phyloP scores from a whole-genome alignment of 2,797 vertebrate genomes.

The Galagoides demidoff region DNA sequence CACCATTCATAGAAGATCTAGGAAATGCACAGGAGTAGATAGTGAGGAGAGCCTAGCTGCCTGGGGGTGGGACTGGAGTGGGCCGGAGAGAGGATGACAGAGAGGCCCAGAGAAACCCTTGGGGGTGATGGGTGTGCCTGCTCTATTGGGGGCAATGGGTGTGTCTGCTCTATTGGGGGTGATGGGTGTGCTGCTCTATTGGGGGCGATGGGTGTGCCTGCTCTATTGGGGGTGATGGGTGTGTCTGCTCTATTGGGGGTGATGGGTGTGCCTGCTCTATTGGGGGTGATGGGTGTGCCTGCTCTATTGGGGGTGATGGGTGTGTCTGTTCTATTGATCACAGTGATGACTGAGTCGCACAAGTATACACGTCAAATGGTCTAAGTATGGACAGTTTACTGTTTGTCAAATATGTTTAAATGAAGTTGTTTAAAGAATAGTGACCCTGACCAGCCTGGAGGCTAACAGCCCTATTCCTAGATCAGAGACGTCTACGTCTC shows the following conservation, averaged over 20 bases:
- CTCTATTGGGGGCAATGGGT: too few species aligned
- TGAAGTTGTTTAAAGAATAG: neutral
- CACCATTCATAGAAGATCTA: neutral
- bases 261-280: neutral
- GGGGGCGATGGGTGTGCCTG: too few species aligned
- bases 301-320: neutral
- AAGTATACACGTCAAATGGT: neutral
- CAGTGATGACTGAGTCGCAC: too few species aligned
- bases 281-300: too few species aligned
- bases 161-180: too few species aligned
- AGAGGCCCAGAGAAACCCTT: neutral
- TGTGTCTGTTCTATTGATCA: too few species aligned
- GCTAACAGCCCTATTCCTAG: neutral
- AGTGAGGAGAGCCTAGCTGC: neutral
- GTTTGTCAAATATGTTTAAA: neutral
- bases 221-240: too few species aligned
- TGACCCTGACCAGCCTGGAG: neutral
- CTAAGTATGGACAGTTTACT: neutral
- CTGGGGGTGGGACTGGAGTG: neutral
- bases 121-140: too few species aligned
- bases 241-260: neutral
- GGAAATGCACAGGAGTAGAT: neutral
- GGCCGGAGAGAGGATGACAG: too few species aligned
- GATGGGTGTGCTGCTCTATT: too few species aligned
- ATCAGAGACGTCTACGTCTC: neutral